Evolutionary conservation across 92 coral and sea anemone genomes (phyloP).

Genomic region (Epizoanthus stellaris): DNA sequence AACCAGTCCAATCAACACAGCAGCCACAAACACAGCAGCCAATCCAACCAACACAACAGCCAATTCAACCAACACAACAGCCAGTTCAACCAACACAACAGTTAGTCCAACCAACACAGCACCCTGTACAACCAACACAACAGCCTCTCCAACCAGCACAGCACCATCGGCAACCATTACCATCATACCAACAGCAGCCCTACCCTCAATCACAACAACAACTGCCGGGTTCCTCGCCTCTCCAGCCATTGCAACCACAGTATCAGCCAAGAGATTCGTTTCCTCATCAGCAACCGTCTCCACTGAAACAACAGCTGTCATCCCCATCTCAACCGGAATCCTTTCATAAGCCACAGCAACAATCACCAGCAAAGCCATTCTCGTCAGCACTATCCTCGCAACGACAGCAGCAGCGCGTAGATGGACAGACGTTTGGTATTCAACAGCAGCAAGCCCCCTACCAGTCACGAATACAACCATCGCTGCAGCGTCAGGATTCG

Average conservation of each 20-base stretch:
- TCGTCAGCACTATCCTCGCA: background rate
- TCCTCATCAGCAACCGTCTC: slow-evolving; percentile 6
- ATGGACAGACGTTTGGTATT: background rate
- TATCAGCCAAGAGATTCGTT: background rate
- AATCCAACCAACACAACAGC: background rate
- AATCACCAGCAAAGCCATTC: background rate
- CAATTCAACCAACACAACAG: background rate
- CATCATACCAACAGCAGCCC: background rate
- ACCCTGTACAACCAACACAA: background rate
- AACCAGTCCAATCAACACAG: background rate
- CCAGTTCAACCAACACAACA: background rate
- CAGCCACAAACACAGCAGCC: background rate
- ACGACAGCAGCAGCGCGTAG: slow-evolving; percentile 14
- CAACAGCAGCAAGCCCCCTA: slow-evolving; percentile 19
- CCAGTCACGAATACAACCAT: background rate
- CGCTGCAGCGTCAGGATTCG: slow-evolving; percentile 24
- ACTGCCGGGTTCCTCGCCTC: background rate
- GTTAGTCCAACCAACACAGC: background rate
- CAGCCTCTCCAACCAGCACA: too few species aligned
- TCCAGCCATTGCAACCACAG: background rate
- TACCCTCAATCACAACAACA: background rate
- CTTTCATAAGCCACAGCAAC: slow-evolving; percentile 3
- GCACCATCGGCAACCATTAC: background rate
- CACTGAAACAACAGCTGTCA: background rate
- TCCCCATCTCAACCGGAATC: slow-evolving; percentile 19